Conservation (phyloP, 2,888 invertebrate species). For the Drosophila affinis region DNA sequence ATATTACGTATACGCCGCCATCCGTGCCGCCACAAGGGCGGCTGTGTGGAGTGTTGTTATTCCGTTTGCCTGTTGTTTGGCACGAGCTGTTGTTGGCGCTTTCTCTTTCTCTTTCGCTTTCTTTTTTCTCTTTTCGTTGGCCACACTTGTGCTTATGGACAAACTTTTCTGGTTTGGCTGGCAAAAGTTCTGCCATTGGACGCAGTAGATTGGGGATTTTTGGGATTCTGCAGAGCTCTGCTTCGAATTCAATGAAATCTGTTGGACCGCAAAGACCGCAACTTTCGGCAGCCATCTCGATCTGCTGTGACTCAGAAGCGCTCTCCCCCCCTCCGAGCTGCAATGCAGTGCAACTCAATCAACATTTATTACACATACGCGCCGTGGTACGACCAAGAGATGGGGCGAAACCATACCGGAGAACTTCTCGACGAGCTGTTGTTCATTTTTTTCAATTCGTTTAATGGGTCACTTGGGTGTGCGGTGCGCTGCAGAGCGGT, state of each 20-base stretch:
- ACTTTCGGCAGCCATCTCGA: constrained; percentile 47
- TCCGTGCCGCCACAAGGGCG: constrained; percentile 29
- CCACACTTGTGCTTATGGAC: constrained; percentile 64
- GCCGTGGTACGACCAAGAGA: constrained; percentile 37
- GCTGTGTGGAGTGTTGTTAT: constrained; percentile 28
- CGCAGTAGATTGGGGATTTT: constrained; percentile 59
- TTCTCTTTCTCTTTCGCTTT: constrained; percentile 19
- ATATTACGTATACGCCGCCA: constrained; percentile 69
- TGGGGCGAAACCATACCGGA: constrained; percentile 16
- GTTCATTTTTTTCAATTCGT: constrained; percentile 76
- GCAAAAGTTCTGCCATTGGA: constrained; percentile 37
- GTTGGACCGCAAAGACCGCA: constrained; percentile 49
- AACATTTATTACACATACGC: constrained; percentile 78
- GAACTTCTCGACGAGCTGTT: constrained; percentile 25
- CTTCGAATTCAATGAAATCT: constrained; percentile 42
- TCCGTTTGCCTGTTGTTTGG: constrained; percentile 22
- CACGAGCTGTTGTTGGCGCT: constrained; percentile 17
- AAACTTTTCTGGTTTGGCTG: constrained; percentile 57
- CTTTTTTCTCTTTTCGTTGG: constrained; percentile 45
- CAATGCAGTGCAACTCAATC: constrained; percentile 72
- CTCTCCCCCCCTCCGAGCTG: constrained; percentile 32
- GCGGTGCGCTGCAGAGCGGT: constrained; percentile 17
- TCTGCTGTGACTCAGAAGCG: constrained; percentile 20
- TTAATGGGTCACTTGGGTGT: constrained; percentile 77
- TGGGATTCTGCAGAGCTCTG: constrained; percentile 23